These are phyloP conservation scores for Plagiodera versicolora DNA, from an alignment of 2,888 invertebrate species.

Conservation along the genomic window DNA sequence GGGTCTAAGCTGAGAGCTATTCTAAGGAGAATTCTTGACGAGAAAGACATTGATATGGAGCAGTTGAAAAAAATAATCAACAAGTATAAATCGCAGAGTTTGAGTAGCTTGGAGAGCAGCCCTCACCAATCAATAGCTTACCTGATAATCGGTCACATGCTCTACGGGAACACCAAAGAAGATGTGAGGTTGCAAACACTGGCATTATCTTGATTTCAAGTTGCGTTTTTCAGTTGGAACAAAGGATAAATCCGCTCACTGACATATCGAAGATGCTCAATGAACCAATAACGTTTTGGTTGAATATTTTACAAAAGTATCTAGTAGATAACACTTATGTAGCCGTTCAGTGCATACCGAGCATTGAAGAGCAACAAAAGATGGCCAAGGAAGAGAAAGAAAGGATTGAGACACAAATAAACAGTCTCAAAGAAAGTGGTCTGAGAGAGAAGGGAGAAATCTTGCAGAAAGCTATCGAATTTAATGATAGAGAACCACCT, in stretches of 20 bases:
- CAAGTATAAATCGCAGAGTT: constrained; percentile 68
- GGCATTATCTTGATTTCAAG: no score
- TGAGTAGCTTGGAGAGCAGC: constrained; percentile 72
- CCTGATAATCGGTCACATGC: constrained; percentile 77
- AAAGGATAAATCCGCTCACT: constrained; percentile 69
- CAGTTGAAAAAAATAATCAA: constrained; percentile 73
- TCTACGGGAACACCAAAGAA: constrained; percentile 74
- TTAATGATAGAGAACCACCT: constrained; percentile 77
- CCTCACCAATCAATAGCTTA: constrained; percentile 79
- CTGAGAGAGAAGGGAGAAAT: constrained; percentile 62
- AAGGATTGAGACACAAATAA: constrained; percentile 68
- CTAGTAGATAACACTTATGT: constrained; percentile 66
- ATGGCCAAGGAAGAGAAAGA: constrained; percentile 74
- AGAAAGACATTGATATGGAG: constrained; percentile 70
- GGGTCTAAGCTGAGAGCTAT: constrained; percentile 60
- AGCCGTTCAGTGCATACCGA: constrained; percentile 68
- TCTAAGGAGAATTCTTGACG: constrained; percentile 55
- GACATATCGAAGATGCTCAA: constrained; percentile 63
- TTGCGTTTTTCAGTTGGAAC: constrained; percentile 66
- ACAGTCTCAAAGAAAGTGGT: constrained; percentile 68
- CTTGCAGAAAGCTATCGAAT: constrained; percentile 69
- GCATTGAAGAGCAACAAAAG: constrained; percentile 63
- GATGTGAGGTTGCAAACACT: constrained; percentile 65
- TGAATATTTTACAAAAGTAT: constrained; percentile 67
- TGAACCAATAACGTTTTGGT: constrained; percentile 72